A percentile compares a stretch with the other conserved stretches of the same genome.
phyloP scores from a whole-genome alignment of 1,140 invertebrate genomes.

The Mycetomoellerius zeteki region DNA sequence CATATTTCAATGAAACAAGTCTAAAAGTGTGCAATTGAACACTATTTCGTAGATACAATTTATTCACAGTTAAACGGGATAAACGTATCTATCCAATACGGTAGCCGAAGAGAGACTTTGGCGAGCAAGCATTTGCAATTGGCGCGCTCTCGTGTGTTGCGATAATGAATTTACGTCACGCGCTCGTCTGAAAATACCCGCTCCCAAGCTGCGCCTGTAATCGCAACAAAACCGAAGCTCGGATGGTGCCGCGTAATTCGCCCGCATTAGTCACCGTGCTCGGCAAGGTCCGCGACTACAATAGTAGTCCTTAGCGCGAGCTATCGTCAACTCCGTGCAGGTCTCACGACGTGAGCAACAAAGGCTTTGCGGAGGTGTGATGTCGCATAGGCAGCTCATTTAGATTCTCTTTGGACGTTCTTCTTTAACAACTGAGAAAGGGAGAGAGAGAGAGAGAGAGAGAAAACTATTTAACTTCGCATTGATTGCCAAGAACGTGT shows the following conservation, averaged over 20 bases:
- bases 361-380: conserved; percentile 24
- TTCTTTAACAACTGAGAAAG: neutral
- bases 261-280: conserved; percentile 28
- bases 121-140: conserved; percentile 38
- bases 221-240: conserved; percentile 60
- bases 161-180: conserved; percentile 67
- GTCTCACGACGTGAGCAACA: conserved; percentile 49
- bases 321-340: conserved; percentile 48
- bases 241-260: conserved; percentile 60
- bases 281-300: conserved; percentile 35
- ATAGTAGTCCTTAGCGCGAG: conserved; percentile 40
- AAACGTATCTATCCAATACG: conserved; percentile 6
- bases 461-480: neutral
- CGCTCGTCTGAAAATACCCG: conserved; percentile 62
- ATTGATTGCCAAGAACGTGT: neutral
- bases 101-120: neutral
- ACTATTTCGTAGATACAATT: conserved; percentile 11
- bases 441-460: neutral
- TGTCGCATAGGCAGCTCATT: conserved; percentile 24
- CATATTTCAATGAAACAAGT: neutral
- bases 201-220: conserved; percentile 13
- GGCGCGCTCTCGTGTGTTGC: conserved; percentile 39
- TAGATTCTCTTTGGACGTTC: conserved; percentile 11
- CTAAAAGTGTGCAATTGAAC: neutral
- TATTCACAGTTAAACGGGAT: conserved; percentile 11